Evolutionary conservation across 2,113 vertebrate species (phyloP).

Genomic region (Sinocyclocheilus grahami): DNA sequence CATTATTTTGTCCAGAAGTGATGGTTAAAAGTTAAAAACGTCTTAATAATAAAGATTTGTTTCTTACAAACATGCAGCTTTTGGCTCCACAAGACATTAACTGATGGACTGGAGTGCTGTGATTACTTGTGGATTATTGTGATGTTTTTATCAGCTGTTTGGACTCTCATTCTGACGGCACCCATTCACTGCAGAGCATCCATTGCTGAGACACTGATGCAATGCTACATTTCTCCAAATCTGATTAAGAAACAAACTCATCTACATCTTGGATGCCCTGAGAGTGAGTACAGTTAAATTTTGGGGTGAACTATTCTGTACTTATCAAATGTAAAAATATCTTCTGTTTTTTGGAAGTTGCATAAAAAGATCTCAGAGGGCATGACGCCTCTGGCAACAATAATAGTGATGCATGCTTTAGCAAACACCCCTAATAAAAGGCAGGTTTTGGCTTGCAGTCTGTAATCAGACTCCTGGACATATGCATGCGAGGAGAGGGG

Average conservation of each 20-base stretch:
- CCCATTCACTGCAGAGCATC: neutral
- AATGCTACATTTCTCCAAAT: neutral
- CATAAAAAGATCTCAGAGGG: neutral
- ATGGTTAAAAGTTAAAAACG: neutral
- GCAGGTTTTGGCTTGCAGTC: slow-evolving; percentile 4
- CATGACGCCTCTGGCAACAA: neutral
- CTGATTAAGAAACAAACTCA: neutral
- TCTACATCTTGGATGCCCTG: too few species aligned
- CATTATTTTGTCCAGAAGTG: neutral
- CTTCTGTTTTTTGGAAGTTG: neutral
- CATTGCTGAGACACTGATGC: neutral
- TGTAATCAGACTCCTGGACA: slow-evolving; percentile 7
- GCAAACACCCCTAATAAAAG: neutral
- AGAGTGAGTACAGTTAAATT: neutral
- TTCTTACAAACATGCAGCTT: neutral
- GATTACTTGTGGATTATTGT: neutral
- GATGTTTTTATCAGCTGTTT: too few species aligned
- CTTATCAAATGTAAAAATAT: too few species aligned
- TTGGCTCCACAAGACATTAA: neutral
- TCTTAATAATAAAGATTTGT: too few species aligned
- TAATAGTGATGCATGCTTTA: neutral
- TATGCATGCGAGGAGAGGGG: slow-evolving; percentile 20
- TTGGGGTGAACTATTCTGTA: neutral
- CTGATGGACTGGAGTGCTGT: neutral
- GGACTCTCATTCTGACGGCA: neutral